phyloP scores from a whole-genome alignment of 2,888 invertebrate genomes.

The Hermaeophaga mercurialis region DNA sequence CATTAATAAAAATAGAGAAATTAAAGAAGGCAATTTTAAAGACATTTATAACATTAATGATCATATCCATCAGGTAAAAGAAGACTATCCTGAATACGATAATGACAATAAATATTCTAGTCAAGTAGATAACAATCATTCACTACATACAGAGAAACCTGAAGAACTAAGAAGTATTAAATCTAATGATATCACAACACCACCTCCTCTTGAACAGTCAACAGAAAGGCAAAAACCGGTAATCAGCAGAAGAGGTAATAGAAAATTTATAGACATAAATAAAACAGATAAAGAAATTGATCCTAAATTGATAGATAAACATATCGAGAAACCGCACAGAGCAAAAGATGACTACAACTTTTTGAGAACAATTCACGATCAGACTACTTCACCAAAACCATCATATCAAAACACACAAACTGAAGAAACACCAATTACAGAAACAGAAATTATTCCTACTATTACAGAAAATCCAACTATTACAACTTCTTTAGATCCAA shows the following conservation, averaged over 20 bases:
- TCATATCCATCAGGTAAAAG: background rate
- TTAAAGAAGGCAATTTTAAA: background rate
- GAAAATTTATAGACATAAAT: constrained; percentile 16
- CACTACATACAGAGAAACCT: background rate
- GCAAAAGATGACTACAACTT: constrained; percentile 36
- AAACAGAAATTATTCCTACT: constrained; percentile 14
- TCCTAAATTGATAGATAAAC: constrained; percentile 21
- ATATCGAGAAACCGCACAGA: constrained; percentile 31
- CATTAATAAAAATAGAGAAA: background rate
- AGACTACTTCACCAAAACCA: constrained; percentile 22
- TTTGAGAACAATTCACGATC: constrained; percentile 30
- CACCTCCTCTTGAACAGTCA: constrained; percentile 6
- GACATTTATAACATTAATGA: constrained; percentile 4
- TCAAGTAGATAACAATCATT: constrained; percentile 1
- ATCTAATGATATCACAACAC: background rate
- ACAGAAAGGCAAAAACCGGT: constrained; percentile 19
- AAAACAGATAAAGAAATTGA: constrained; percentile 26
- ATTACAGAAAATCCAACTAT: constrained; percentile 17
- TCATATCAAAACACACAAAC: constrained; percentile 3
- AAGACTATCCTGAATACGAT: background rate
- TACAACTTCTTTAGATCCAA: constrained; percentile 1
- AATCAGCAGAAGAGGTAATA: constrained; percentile 22
- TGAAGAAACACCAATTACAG: background rate
- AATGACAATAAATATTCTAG: constrained; percentile 8
- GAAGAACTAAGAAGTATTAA: constrained; percentile 4